Base-by-base conservation (phyloP, 2,797 vertebrate genomes). In the Chelon auratus region DNA sequence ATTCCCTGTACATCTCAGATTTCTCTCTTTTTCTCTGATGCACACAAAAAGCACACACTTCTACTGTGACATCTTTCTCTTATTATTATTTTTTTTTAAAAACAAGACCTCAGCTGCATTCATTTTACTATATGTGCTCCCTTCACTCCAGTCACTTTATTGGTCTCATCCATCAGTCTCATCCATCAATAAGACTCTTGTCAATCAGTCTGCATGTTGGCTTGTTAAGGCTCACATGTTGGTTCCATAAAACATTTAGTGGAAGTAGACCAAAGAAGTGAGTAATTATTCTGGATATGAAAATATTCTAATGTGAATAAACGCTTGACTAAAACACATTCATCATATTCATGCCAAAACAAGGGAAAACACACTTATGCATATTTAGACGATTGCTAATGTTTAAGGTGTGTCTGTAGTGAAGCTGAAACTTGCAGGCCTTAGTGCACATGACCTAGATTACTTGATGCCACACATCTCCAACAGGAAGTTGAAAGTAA, bases 371-470 rank as follows among this genome's bases (percentile, higher is more conserved):
- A 57, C 45, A 66, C 24, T 50, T 5, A 9, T 18, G 30, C 33
- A 48, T 66, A n/a, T 68, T 45, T 30, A 60, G 36, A 20, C 54
- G 22, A 33, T 66, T 62, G 59, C 50, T 58, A 52, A 58, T 62
- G 71, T 39, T 78, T 42, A 66, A 76, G 55, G 66, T 74, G 67
- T 83, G 78, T 47, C 39, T 61, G 43, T 37, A 43, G 42, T n/a
- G 40, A 57, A 59, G 43, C 62, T 17, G 24, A 55, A 67, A 52
- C 56, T 18, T 64, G 43, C n/a, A 53, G 56, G 72, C 11, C 53
- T 62, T 7, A n/a, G 36, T 80, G 68, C 80, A 68, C 68, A 73
- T 86, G 85, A 84, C 87, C 85, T 75, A 84, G 62, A 87, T 90
- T 86, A 48, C 56, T 80, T 42, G 68, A 80, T 62, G 73, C 66